These are phyloP conservation scores for Drosophila longiperda DNA, from an alignment of 2,888 invertebrate genomes.

Conservation along the genomic window DNA sequence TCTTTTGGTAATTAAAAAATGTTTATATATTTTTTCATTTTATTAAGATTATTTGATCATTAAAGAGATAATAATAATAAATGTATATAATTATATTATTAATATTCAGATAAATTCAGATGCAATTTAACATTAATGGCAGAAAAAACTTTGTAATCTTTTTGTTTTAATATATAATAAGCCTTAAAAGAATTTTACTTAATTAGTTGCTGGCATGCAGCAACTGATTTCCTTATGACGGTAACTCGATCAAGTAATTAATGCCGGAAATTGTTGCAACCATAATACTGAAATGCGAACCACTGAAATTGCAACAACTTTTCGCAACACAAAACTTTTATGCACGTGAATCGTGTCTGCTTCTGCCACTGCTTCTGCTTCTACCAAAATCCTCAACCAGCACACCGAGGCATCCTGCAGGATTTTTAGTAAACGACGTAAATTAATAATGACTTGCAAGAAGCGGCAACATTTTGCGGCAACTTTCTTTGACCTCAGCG, in stretches of 20 bases:
- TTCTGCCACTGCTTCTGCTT: background rate
- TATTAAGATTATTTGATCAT: too few species aligned
- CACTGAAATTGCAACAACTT: slow-evolving; percentile 38
- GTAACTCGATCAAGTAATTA: slow-evolving; percentile 46
- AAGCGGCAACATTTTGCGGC: slow-evolving; percentile 52
- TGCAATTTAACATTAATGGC: background rate
- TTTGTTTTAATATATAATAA: background rate
- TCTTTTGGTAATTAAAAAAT: background rate
- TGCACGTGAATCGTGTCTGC: slow-evolving; percentile 22
- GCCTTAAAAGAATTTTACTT: background rate
- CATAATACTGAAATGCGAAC: slow-evolving; percentile 28
- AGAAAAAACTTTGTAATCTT: background rate
- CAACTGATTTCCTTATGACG: slow-evolving; percentile 12
- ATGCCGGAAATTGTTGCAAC: slow-evolving; percentile 67
- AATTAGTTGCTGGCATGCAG: background rate
- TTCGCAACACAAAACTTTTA: slow-evolving; percentile 28
- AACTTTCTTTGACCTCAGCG: slow-evolving; percentile 42
- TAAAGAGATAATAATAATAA: background rate
- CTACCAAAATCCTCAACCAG: too few species aligned
- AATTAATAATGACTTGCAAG: slow-evolving; percentile 65
- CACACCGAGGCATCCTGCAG: slow-evolving; percentile 22
- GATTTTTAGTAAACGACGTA: slow-evolving; percentile 50
- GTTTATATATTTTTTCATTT: background rate
- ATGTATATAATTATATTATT: too few species aligned
- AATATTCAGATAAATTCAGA: background rate